Base-by-base conservation (phyloP, 1,140 invertebrate genomes). In the Goniozus legneri region DNA sequence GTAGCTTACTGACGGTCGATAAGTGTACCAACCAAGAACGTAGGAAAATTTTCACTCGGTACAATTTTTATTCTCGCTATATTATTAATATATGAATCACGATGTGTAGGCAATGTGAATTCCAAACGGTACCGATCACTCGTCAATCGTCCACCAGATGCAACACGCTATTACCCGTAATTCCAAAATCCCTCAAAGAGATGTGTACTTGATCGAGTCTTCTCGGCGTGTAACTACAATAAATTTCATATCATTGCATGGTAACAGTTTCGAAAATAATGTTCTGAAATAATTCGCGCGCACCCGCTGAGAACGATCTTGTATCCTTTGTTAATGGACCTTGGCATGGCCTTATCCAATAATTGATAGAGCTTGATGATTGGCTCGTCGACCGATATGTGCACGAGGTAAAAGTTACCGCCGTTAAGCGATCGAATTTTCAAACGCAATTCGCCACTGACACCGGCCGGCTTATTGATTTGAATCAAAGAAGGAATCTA, bases 341-440 rank as follows among this genome's bases (percentile, higher is more conserved):
- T 61, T 13, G 58, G 16, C 41, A 69, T 47, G 1, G 47, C 54
- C 51, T 41, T 62, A 41, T 74, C 64, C 52, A 74, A 48, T 31
- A 73, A 52, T 18, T 69, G 61, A 31, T 74, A 71, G 22, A 74
- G 53, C 39, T 39, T 59, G 0, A 48, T 47, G 12, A 74, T 64
- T 2, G 60, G 58, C 32, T 74, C 67, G 13, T 71, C 50, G 2
- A 60, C 56, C 3, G 63, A 71, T n/a, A 65, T 45, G 10, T 72
- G 54, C 1, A 71, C 61, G 3, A 74, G 47, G 38, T 68, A 73
- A 13, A 73, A 43, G 18, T 58, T 68, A 18, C 66, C 60, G 13
- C 71, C 71, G 19, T 66, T 69, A 21, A 71, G 41, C 3, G 71
- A 74, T 52, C 71, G 60, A 16, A 74, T 55, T 59, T 74, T 74